phyloP scores from a whole-genome alignment of 2,113 vertebrate species.

The Anguilla japonica region DNA sequence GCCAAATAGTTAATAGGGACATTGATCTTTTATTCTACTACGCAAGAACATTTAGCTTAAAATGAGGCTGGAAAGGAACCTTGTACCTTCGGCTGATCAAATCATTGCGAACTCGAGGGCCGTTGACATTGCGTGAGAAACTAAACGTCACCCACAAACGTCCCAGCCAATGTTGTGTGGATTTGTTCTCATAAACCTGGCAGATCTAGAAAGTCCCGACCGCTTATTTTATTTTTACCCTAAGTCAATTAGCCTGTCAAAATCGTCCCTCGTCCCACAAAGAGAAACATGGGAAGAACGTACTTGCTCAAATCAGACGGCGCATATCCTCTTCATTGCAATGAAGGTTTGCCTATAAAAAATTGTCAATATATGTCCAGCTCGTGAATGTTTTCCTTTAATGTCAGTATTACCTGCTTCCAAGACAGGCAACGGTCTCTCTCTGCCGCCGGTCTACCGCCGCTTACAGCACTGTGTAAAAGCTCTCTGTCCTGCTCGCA shows the following conservation, averaged over 20 bases:
- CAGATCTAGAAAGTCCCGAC: neutral
- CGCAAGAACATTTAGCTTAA: neutral
- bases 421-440: neutral
- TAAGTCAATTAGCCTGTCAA: constrained; percentile 3
- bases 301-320: constrained; percentile 28
- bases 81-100: neutral
- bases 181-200: neutral
- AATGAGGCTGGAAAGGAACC: neutral
- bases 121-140: constrained; percentile 10
- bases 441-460: constrained; percentile 22
- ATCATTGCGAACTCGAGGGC: constrained; percentile 6
- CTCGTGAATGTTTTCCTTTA: constrained; percentile 19
- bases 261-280: constrained; percentile 1
- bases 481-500: constrained; percentile 40
- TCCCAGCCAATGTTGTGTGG: neutral
- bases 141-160: constrained; percentile 3
- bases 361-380: constrained; percentile 38
- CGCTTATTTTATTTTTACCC: constrained; percentile 1
- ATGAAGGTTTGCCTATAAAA: constrained; percentile 30
- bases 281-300: constrained; percentile 27
- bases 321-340: constrained; percentile 21
- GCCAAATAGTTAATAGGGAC: neutral
- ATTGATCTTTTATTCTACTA: neutral
- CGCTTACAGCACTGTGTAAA: constrained; percentile 17
- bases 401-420: neutral